Evolutionary conservation across 2,113 vertebrate genomes (phyloP).

Genomic region (Bombycilla garrulus): DNA sequence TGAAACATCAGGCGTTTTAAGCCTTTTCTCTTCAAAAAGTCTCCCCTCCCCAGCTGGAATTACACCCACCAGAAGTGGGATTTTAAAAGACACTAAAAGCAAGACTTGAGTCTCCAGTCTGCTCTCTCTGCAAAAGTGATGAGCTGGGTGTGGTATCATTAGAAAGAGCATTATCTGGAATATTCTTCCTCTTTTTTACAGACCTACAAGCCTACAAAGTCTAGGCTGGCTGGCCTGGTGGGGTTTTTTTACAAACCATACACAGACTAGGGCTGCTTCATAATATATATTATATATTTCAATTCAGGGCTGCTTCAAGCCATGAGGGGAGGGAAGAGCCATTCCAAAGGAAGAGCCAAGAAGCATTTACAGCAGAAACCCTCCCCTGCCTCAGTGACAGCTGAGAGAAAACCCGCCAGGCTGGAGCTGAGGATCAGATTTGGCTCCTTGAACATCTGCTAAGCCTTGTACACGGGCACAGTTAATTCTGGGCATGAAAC

Average conservation of each 20-base stretch:
- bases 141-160: neutral
- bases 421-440: neutral
- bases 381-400: neutral
- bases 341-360: neutral
- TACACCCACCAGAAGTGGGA: neutral
- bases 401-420: neutral
- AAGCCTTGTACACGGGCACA: neutral
- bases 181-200: neutral
- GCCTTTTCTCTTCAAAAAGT: neutral
- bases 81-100: neutral
- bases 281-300: too few relatives aligned
- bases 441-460: conserved; percentile 32
- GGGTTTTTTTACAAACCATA: neutral
- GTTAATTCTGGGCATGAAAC: conserved; percentile 29
- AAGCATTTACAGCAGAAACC: neutral
- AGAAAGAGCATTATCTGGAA: neutral
- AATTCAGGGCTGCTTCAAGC: neutral
- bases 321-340: neutral
- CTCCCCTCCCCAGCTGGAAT: neutral
- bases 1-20: neutral
- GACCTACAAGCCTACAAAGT: neutral
- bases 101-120: neutral
- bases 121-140: neutral
- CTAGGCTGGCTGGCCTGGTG: neutral
- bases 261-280: neutral